phyloP scores from a whole-genome alignment of 2,113 vertebrate genomes.

The Heliornis fulica region DNA sequence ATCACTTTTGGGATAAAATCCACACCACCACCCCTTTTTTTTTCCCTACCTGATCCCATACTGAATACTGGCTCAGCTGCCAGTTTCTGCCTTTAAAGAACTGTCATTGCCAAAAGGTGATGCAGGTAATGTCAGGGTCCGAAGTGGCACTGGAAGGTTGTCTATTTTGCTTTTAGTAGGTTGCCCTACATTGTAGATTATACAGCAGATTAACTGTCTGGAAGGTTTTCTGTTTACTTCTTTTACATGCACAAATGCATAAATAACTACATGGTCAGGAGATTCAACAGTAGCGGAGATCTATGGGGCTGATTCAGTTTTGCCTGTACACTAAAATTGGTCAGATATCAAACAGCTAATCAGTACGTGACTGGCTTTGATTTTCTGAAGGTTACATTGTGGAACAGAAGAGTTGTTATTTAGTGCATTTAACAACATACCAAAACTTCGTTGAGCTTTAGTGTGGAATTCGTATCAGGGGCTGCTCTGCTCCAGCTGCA shows the following conservation, averaged over 20 bases:
- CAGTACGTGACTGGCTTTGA: not conserved
- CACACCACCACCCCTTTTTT: not conserved
- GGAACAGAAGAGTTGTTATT: not conserved
- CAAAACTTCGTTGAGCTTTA: not conserved
- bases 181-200: not conserved
- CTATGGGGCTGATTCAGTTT: not conserved
- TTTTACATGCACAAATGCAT: not conserved
- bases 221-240: not conserved
- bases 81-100: not conserved
- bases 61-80: not conserved
- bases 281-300: not conserved
- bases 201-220: not conserved
- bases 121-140: not conserved
- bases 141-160: not conserved
- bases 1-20: not conserved
- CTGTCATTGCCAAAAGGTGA: not conserved
- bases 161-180: not conserved
- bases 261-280: not conserved
- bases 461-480: not conserved
- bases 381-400: not conserved
- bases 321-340: not conserved
- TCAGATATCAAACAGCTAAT: not conserved
- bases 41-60: not conserved
- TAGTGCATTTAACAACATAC: not conserved
- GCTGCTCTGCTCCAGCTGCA: not conserved